A percentile compares a stretch with the other conserved stretches of the same genome.
Conservation (phyloP, 2,797 vertebrate genomes). For the Pithecia hirsuta region DNA sequence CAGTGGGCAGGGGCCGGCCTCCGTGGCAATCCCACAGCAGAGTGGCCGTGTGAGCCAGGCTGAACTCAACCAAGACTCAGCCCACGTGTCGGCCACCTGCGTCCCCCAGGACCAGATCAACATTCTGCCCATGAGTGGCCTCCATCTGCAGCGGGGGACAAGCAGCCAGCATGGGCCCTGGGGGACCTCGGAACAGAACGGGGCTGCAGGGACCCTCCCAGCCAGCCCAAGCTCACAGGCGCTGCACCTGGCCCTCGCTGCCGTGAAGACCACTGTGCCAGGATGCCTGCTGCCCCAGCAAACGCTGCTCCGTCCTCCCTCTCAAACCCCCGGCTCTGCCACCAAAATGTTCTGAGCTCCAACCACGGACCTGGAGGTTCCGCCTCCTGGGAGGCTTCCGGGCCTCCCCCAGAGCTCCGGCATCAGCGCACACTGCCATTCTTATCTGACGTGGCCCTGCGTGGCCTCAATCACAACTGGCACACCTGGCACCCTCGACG, state of each 20-base stretch:
- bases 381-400: background rate
- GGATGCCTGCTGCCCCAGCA: rapidly evolving
- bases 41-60: background rate
- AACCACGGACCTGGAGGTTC: background rate
- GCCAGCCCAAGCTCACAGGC: rapidly evolving
- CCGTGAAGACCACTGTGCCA: rapidly evolving
- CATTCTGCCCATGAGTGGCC: background rate
- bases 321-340: rapidly evolving
- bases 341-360: background rate
- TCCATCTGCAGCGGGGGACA: no score
- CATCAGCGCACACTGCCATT: no score
- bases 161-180: no score
- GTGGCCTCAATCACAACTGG: rapidly evolving
- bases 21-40: background rate
- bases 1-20: background rate
- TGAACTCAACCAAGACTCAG: background rate
- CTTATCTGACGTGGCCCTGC: rapidly evolving
- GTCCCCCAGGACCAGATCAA: background rate
- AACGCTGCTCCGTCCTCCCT: background rate
- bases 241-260: background rate
- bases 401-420: background rate
- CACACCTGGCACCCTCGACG: rapidly evolving
- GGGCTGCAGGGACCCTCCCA: background rate
- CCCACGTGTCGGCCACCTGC: background rate
- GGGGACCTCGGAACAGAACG: background rate